Percentiles rank a stretch among this genome's conserved stretches.
Evolutionary conservation across 2,888 invertebrate species (phyloP).

Genomic region (Apamea monoglypha): DNA sequence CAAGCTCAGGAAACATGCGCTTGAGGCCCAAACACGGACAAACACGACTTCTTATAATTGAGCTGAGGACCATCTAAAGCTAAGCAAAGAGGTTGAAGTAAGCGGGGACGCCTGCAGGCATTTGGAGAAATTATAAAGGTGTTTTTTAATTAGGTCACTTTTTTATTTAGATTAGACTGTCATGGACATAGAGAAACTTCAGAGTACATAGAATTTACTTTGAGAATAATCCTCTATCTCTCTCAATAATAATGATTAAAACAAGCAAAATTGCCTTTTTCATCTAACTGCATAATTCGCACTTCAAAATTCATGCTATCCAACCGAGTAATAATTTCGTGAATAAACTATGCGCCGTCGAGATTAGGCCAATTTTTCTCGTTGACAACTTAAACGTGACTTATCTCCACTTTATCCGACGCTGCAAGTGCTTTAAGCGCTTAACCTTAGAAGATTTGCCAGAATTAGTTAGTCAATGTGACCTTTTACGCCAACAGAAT

Average conservation of each 20-base stretch:
- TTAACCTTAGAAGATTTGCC: slow-evolving; percentile 52
- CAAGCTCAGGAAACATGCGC: slow-evolving; percentile 54
- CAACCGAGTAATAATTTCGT: slow-evolving; percentile 25
- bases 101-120: slow-evolving; percentile 23
- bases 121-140: slow-evolving; percentile 22
- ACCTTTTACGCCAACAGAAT: slow-evolving; percentile 38
- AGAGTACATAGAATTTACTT: background rate
- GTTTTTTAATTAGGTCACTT: slow-evolving; percentile 30
- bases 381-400: slow-evolving; percentile 57
- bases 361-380: slow-evolving; percentile 48
- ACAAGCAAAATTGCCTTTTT: background rate
- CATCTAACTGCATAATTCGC: slow-evolving; percentile 8
- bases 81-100: slow-evolving; percentile 23
- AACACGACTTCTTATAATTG: slow-evolving; percentile 66
- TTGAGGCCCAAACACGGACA: slow-evolving; percentile 60
- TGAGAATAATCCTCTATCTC: background rate
- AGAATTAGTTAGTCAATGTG: slow-evolving; percentile 54
- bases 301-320: slow-evolving; percentile 34
- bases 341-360: slow-evolving; percentile 37
- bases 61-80: slow-evolving; percentile 48
- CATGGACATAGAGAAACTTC: background rate
- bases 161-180: slow-evolving; percentile 1
- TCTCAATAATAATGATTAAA: background rate
- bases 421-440: slow-evolving; percentile 52
- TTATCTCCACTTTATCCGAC: slow-evolving; percentile 51